A percentile compares a stretch with the other conserved stretches of the same genome.
These are phyloP conservation scores for Coleophora deauratella DNA, from an alignment of 2,888 invertebrate species.

Conservation along the genomic window DNA sequence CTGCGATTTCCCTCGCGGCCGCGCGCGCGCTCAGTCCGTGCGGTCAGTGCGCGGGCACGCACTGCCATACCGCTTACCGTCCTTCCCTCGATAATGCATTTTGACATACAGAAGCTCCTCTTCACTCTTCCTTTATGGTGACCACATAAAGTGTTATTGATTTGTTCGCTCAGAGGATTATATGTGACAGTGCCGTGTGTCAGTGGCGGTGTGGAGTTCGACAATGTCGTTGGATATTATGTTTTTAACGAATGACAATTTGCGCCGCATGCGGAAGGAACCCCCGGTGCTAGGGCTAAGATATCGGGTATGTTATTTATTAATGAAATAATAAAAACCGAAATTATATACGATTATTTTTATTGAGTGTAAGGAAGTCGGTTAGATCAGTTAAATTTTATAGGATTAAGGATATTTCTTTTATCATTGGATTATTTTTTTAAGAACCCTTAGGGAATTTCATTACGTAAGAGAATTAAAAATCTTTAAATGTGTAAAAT, in stretches of 20 bases:
- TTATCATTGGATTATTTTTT: too few relatives aligned
- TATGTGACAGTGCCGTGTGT: slow-evolving; percentile 37
- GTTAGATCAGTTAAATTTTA: too few relatives aligned
- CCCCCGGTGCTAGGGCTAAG: slow-evolving; percentile 61
- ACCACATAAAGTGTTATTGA: slow-evolving; percentile 37
- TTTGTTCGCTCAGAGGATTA: slow-evolving; percentile 27
- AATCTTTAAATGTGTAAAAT: too few relatives aligned
- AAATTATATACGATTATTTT: too few relatives aligned
- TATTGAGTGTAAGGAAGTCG: too few relatives aligned
- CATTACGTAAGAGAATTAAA: too few relatives aligned
- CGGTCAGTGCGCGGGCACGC: slow-evolving; percentile 42
- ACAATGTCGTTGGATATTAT: slow-evolving; percentile 67
- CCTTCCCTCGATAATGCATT: slow-evolving; percentile 60
- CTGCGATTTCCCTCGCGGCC: slow-evolving; percentile 55
- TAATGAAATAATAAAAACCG: too few relatives aligned
- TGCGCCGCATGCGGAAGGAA: slow-evolving; percentile 65
- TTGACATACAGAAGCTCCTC: slow-evolving; percentile 50
- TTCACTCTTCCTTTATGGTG: slow-evolving; percentile 41
- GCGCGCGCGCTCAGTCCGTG: slow-evolving; percentile 36
- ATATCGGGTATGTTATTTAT: slow-evolving; percentile 51
- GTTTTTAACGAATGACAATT: slow-evolving; percentile 70
- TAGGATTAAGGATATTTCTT: too few relatives aligned
- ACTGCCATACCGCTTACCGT: slow-evolving; percentile 26
- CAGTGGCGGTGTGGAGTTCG: slow-evolving; percentile 24
- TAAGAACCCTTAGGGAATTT: too few relatives aligned